A percentile compares a stretch with the other conserved stretches of the same genome.
Conservation (phyloP, 2,113 vertebrate genomes). For the Percina caprodes region DNA sequence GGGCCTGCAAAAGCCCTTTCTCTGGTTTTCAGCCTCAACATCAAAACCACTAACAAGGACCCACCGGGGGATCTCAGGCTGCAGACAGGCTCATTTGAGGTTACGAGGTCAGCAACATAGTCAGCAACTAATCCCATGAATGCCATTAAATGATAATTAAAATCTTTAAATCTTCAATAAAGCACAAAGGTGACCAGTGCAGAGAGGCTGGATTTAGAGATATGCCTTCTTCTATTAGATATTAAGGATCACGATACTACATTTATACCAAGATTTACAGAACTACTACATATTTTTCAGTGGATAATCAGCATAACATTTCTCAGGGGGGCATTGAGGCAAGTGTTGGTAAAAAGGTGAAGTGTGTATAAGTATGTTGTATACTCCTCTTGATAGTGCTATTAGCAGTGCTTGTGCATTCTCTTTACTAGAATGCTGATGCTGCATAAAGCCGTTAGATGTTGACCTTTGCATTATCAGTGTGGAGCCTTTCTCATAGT, state of each 20-base stretch:
- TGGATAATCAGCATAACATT: conserved; percentile 34
- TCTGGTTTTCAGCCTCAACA: background rate
- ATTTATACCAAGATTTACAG: background rate
- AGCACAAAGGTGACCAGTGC: background rate
- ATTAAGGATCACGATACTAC: background rate
- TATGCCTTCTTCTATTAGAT: background rate
- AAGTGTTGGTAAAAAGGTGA: conserved; percentile 51
- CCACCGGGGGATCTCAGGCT: background rate
- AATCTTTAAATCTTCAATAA: background rate
- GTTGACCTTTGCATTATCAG: conserved; percentile 55
- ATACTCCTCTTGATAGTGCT: conserved; percentile 12
- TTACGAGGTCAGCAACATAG: background rate
- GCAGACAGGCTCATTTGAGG: background rate
- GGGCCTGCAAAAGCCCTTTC: background rate
- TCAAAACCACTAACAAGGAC: background rate
- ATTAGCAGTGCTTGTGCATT: conserved; percentile 14
- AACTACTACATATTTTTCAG: background rate
- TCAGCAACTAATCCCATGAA: background rate
- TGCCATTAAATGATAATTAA: background rate
- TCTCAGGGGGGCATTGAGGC: conserved; percentile 9
- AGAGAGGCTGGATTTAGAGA: background rate
- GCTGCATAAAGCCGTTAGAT: conserved; percentile 19
- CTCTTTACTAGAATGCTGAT: background rate
- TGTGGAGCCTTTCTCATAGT: background rate
- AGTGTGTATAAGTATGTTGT: conserved; percentile 32